These are phyloP conservation scores for Nematopogon swammerdamellus DNA, from an alignment of 2,888 invertebrate genomes.

Conservation along the genomic window DNA sequence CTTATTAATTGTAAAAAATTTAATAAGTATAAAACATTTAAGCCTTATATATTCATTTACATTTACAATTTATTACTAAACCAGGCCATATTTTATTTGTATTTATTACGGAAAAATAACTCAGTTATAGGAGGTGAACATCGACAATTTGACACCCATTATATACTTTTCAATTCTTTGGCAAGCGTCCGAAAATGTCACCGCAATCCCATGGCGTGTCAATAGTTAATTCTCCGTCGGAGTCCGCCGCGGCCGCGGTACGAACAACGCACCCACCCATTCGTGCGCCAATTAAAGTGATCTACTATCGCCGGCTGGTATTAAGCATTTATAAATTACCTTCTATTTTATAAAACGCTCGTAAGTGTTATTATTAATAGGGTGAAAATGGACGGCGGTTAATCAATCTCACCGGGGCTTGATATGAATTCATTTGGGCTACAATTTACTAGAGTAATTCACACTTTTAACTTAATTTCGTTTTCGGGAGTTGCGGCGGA, in stretches of 20 bases:
- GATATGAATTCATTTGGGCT: not conserved
- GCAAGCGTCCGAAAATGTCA: not conserved
- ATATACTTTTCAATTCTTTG: no score
- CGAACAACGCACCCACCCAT: not conserved
- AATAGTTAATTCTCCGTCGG: not conserved
- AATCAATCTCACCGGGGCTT: conserved; percentile 27
- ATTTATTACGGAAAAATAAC: no score
- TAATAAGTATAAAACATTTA: no score
- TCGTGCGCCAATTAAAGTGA: conserved; percentile 40
- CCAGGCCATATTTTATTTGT: no score
- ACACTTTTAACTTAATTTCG: not conserved
- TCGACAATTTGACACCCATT: no score
- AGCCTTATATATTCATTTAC: no score
- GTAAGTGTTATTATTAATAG: conserved; percentile 46
- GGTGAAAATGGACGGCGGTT: conserved; percentile 36
- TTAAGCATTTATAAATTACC: conserved; percentile 44
- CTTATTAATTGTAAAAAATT: no score
- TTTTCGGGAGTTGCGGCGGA: not conserved
- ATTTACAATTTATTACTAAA: no score
- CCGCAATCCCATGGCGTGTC: not conserved
- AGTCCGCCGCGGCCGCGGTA: not conserved
- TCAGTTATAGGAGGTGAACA: no score
- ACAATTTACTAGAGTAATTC: not conserved
- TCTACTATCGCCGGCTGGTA: conserved; percentile 36
- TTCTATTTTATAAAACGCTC: conserved; percentile 38